phyloP scores from a whole-genome alignment of 2,888 invertebrate species.

The Nesidiocoris tenuis region DNA sequence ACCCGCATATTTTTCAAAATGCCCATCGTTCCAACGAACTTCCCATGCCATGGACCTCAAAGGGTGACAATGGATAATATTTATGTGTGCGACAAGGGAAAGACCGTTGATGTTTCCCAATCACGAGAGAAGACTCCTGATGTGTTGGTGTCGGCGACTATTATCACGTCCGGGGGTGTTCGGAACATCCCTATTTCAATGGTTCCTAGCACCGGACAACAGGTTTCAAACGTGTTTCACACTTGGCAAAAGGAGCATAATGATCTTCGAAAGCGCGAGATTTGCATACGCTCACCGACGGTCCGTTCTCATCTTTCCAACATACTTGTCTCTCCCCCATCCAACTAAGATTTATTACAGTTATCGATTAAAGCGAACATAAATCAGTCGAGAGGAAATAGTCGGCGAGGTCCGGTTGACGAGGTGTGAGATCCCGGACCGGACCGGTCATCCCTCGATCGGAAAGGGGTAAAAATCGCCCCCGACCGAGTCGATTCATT shows the following conservation, averaged over 20 bases:
- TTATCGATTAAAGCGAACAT: constrained; percentile 42
- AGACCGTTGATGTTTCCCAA: constrained; percentile 42
- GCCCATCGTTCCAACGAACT: background rate
- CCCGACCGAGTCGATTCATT: background rate
- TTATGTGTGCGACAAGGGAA: constrained; percentile 30
- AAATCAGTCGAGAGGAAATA: constrained; percentile 32
- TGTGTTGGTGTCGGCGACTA: constrained; percentile 22
- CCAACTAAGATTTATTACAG: constrained; percentile 45
- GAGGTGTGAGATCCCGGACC: background rate
- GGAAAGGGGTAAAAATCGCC: background rate
- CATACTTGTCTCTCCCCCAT: constrained; percentile 11
- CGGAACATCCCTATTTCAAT: constrained; percentile 31
- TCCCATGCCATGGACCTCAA: background rate
- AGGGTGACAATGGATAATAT: constrained; percentile 14
- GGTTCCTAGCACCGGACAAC: constrained; percentile 41
- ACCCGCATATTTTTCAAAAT: background rate
- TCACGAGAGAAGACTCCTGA: constrained; percentile 26
- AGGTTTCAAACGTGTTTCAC: constrained; percentile 45
- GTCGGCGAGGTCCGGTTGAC: background rate
- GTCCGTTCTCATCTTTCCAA: constrained; percentile 12
- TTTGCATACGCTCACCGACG: constrained; percentile 15
- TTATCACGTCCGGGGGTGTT: constrained; percentile 41
- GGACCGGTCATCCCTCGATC: background rate
- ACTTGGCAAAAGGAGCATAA: constrained; percentile 40
- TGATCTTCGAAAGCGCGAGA: constrained; percentile 36